phyloP scores from a whole-genome alignment of 2,797 vertebrate genomes.

The Smutsia temminckii region DNA sequence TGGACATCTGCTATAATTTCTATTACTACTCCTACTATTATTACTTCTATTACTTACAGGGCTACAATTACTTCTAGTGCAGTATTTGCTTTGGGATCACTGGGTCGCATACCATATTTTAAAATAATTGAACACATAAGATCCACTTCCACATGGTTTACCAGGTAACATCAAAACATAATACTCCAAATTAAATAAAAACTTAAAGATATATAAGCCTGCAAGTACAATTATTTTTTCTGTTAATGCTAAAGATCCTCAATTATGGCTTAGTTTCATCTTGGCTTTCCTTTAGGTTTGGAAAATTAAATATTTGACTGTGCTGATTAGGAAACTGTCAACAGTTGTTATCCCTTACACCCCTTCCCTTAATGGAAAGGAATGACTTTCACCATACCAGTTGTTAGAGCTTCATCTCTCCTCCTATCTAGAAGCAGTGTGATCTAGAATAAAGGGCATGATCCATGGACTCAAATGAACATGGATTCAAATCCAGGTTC shows the following conservation, averaged over 20 bases:
- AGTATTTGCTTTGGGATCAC: background rate
- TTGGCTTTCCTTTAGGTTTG: conserved; percentile 26
- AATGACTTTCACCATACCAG: background rate
- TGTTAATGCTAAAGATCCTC: conserved; percentile 45
- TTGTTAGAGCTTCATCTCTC: background rate
- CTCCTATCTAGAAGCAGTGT: background rate
- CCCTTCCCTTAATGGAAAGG: background rate
- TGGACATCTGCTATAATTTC: background rate
- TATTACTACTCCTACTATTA: background rate
- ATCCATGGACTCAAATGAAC: background rate
- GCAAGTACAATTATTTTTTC: conserved; percentile 50
- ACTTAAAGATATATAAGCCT: background rate
- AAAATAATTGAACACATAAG: conserved; percentile 28
- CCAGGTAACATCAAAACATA: conserved; percentile 37
- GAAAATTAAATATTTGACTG: conserved; percentile 36
- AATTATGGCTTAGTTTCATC: conserved; percentile 35
- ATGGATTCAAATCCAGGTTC: background rate
- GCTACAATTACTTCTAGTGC: background rate
- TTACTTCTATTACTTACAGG: background rate
- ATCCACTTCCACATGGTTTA: background rate
- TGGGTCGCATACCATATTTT: background rate
- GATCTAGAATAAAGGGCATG: background rate
- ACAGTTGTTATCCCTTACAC: background rate
- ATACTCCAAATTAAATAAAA: conserved; percentile 31
- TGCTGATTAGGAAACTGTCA: background rate